Conservation (phyloP, 2,113 vertebrate genomes). For the Cettia cetti region DNA sequence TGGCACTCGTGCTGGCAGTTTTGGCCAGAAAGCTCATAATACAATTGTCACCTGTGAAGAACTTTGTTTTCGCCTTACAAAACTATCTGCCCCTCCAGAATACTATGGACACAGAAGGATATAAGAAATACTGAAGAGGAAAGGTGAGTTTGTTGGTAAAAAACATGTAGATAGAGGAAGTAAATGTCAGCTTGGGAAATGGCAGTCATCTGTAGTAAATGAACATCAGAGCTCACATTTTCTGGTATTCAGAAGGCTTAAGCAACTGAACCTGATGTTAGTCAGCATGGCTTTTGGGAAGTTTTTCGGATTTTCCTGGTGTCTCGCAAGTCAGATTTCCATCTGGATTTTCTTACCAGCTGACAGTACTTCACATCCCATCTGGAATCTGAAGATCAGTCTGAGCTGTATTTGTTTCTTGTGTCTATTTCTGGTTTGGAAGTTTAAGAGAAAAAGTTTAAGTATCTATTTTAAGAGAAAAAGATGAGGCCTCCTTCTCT, state of each 20-base stretch:
- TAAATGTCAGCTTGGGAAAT: not conserved
- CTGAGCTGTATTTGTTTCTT: not conserved
- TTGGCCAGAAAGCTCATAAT: not conserved
- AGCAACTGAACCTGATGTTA: not conserved
- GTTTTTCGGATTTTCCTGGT: not conserved
- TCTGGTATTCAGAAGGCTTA: not conserved
- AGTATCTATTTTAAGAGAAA: too few species aligned
- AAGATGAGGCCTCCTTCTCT: not conserved
- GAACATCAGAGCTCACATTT: not conserved
- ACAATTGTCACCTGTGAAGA: not conserved
- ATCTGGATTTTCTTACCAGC: conserved; percentile 1
- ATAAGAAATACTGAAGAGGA: not conserved
- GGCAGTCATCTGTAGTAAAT: not conserved
- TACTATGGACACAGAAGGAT: not conserved
- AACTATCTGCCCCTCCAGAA: not conserved
- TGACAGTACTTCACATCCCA: not conserved
- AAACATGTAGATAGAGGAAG: not conserved
- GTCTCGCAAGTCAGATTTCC: not conserved
- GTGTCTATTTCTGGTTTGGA: not conserved
- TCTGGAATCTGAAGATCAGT: not conserved
- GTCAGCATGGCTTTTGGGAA: not conserved
- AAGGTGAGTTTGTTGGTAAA: not conserved
- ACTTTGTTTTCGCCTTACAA: not conserved
- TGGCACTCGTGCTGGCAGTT: not conserved
- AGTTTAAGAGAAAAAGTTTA: not conserved